These are phyloP conservation scores for Hemibagrus wyckioides DNA, from an alignment of 2,113 vertebrate species.

Conservation along the genomic window DNA sequence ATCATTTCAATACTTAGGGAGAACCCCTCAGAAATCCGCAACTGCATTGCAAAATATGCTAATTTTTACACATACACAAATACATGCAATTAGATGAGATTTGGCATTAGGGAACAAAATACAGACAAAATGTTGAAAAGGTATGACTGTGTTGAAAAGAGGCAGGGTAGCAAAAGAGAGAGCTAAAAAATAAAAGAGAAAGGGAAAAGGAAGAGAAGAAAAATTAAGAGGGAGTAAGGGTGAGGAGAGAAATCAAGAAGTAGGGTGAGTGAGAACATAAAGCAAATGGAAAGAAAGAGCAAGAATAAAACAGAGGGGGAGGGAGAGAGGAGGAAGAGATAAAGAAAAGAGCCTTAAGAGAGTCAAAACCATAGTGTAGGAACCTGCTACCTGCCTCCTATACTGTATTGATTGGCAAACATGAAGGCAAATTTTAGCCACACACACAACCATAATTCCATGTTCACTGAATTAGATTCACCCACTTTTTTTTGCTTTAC, in stretches of 20 bases:
- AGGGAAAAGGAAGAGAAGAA: slow-evolving; percentile 63
- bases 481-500: too few relatives aligned
- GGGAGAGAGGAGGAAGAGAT: slow-evolving; percentile 62
- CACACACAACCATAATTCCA: slow-evolving; percentile 17
- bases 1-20: slow-evolving; percentile 44
- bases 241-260: slow-evolving; percentile 58
- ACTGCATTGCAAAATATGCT: not conserved
- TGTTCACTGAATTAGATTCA: slow-evolving; percentile 33
- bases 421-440: slow-evolving; percentile 64
- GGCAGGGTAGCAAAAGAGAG: slow-evolving; percentile 68
- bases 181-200: slow-evolving; percentile 69
- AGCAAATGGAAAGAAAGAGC: slow-evolving; percentile 30
- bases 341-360: slow-evolving; percentile 70
- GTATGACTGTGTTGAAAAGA: slow-evolving; percentile 73
- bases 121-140: slow-evolving; percentile 74
- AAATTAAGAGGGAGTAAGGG: slow-evolving; percentile 58
- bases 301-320: slow-evolving; percentile 68
- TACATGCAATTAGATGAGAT: slow-evolving; percentile 69
- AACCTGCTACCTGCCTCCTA: slow-evolving; percentile 70
- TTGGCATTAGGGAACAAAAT: slow-evolving; percentile 67
- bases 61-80: slow-evolving; percentile 32
- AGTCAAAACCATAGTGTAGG: slow-evolving; percentile 77
- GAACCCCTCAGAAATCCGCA: slow-evolving; percentile 1
- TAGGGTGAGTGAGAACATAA: slow-evolving; percentile 3
- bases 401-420: slow-evolving; percentile 74